A percentile compares a stretch with the other conserved stretches of the same genome.
Conservation (phyloP, 2,797 vertebrate species). For the Clarias platycephalus region DNA sequence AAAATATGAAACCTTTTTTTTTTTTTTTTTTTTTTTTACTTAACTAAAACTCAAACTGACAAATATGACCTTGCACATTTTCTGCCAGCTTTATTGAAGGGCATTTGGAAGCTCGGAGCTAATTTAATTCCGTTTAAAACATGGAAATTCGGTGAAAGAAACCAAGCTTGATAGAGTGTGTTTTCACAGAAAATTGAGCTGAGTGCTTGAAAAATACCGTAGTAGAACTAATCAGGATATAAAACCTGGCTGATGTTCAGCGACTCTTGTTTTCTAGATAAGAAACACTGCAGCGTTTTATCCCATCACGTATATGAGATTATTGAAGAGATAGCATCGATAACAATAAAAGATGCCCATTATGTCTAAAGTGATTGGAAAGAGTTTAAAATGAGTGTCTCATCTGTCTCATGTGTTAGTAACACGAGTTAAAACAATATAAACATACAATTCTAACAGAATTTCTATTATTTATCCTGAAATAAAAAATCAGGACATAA, state of each 20-base stretch:
- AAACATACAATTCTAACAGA: neutral
- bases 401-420: neutral
- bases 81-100: conserved; percentile 8
- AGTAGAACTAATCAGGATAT: neutral
- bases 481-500: neutral
- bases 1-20: neutral
- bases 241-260: neutral
- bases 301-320: neutral
- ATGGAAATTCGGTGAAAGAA: neutral
- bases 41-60: conserved; percentile 16
- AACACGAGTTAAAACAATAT: neutral
- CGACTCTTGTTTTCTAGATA: neutral
- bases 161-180: conserved; percentile 22
- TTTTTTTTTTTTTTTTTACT: conserved; percentile 1
- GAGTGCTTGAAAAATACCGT: neutral
- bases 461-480: neutral
- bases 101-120: conserved; percentile 9
- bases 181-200: neutral
- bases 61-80: neutral
- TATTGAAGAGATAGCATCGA: too few relatives aligned
- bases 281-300: neutral
- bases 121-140: conserved; percentile 35
- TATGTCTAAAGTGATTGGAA: neutral
- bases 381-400: neutral
- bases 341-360: neutral